These are phyloP conservation scores for Styela plicata DNA, from an alignment of 23 tunicate species.

Conservation along the genomic window DNA sequence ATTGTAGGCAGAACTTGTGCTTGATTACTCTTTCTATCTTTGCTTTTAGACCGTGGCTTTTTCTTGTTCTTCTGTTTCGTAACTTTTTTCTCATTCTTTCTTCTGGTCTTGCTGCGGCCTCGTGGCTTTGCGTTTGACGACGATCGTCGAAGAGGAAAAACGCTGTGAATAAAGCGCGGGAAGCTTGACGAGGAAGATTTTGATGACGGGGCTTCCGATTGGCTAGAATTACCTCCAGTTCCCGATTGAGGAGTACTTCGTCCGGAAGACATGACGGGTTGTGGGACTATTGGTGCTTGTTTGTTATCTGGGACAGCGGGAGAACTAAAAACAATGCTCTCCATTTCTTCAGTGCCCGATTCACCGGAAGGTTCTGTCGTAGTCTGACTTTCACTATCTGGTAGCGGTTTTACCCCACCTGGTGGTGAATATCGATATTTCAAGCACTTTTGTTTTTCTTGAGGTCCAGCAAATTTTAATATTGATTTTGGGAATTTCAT, in stretches of 20 bases:
- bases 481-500: conserved; percentile 6
- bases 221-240: conserved; percentile 22
- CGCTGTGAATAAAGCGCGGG: conserved; percentile 81
- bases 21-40: conserved; percentile 4
- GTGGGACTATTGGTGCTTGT: not conserved
- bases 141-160: conserved; percentile 60
- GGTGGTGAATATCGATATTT: not conserved
- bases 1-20: not conserved
- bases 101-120: conserved; percentile 25
- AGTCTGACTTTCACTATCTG: not conserved
- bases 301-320: not conserved
- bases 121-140: conserved; percentile 21
- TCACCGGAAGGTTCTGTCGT: not conserved
- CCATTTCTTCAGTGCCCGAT: not conserved
- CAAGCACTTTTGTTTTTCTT: not conserved
- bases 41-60: conserved; percentile 5
- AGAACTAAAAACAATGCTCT: not conserved
- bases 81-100: conserved; percentile 22
- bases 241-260: conserved; percentile 8
- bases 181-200: conserved; percentile 58
- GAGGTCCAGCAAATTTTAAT: not conserved
- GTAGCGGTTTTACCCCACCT: not conserved
- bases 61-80: conserved; percentile 24
- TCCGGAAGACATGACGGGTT: conserved; percentile 5
- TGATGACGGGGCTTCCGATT: conserved; percentile 33